A percentile compares a stretch with the other conserved stretches of the same genome.
Conservation (phyloP, 2,797 vertebrate genomes). For the Cacajao melanocephalus region DNA sequence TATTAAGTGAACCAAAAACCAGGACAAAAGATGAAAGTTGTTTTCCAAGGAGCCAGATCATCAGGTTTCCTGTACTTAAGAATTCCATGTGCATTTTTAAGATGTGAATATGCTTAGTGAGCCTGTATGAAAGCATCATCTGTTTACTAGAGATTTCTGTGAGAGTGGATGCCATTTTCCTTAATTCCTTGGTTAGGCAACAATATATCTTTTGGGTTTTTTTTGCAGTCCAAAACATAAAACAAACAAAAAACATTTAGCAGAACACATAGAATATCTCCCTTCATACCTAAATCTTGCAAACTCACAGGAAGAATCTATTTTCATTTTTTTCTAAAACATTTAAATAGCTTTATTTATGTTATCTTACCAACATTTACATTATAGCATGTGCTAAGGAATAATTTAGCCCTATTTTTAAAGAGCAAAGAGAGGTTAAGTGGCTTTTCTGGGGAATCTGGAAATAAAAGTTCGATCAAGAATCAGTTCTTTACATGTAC, state of each 20-base stretch:
- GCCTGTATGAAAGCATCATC: neutral
- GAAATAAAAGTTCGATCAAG: neutral
- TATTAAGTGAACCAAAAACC: neutral
- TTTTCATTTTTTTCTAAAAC: neutral
- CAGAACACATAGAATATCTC: neutral
- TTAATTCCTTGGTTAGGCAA: neutral
- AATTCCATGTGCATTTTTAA: neutral
- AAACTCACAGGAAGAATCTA: neutral
- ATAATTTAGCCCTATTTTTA: neutral
- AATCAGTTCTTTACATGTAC: neutral
- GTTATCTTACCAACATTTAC: neutral
- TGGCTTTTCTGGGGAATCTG: neutral
- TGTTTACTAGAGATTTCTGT: neutral
- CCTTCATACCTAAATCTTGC: neutral
- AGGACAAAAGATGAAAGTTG: neutral
- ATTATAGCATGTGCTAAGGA: neutral
- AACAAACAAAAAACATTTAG: neutral
- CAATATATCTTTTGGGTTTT: neutral
- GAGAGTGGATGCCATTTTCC: neutral
- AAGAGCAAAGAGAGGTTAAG: conserved; percentile 38
- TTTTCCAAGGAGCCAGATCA: neutral
- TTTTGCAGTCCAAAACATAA: neutral
- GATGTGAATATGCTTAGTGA: neutral
- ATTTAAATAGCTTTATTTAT: neutral
- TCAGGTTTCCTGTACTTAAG: neutral